Percentiles rank a stretch among this genome's conserved stretches.
phyloP scores from a whole-genome alignment of 2,113 vertebrate genomes.

The Platysteira castanea region DNA sequence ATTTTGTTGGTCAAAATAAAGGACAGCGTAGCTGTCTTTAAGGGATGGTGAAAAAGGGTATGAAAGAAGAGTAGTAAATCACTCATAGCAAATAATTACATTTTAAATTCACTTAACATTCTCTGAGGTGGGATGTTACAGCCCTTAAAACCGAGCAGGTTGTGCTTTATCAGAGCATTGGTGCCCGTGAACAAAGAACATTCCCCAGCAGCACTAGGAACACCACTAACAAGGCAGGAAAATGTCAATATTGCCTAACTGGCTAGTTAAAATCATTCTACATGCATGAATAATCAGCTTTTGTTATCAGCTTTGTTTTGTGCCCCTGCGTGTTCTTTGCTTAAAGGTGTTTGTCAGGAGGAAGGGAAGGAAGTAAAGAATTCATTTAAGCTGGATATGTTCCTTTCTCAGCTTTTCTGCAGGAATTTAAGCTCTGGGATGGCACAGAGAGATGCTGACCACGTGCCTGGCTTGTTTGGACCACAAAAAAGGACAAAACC shows the following conservation, averaged over 20 bases:
- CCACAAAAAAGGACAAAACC: background rate
- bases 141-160: background rate
- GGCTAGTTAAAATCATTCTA: background rate
- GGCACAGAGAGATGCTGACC: background rate
- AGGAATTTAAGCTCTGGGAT: background rate
- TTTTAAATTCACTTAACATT: background rate
- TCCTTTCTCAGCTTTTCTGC: background rate
- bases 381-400: background rate
- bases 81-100: accelerated
- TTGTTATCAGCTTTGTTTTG: background rate
- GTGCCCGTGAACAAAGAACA: background rate
- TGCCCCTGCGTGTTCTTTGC: background rate
- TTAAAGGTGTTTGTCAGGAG: background rate
- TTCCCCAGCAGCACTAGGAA: background rate
- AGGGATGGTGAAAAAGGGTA: accelerated
- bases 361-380: background rate
- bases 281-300: background rate
- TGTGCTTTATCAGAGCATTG: background rate
- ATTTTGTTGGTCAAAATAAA: background rate
- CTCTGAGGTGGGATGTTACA: background rate
- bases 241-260: background rate
- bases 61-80: background rate
- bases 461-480: background rate
- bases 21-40: background rate
- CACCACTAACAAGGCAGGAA: background rate